These are phyloP conservation scores for Vanacampus margaritifer DNA, from an alignment of 2,113 vertebrate genomes.

Conservation along the genomic window DNA sequence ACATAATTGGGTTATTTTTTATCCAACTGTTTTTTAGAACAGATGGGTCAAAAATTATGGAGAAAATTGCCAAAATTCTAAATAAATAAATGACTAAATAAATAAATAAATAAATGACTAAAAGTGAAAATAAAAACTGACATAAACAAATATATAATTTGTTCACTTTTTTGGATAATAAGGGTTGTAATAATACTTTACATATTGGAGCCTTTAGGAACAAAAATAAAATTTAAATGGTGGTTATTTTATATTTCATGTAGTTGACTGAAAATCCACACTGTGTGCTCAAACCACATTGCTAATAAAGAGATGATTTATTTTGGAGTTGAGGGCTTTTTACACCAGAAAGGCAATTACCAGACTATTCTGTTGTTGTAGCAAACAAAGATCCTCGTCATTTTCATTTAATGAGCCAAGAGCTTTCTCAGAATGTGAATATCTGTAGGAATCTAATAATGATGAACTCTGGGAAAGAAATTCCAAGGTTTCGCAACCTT, in stretches of 20 bases:
- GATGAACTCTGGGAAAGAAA: constrained; percentile 31
- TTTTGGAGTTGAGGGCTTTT: constrained; percentile 55
- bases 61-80: too few species aligned
- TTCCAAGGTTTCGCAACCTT: constrained; percentile 25
- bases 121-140: too few species aligned
- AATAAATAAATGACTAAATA: too few species aligned
- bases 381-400: constrained; percentile 58
- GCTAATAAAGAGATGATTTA: constrained; percentile 59
- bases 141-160: too few species aligned
- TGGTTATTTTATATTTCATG: not conserved
- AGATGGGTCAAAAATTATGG: too few species aligned
- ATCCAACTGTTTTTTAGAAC: too few species aligned
- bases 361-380: constrained; percentile 57
- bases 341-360: constrained; percentile 65
- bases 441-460: constrained; percentile 64
- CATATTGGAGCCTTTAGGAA: too few species aligned
- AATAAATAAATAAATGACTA: too few species aligned
- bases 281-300: constrained; percentile 8
- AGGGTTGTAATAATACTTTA: not conserved
- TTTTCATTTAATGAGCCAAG: constrained; percentile 64
- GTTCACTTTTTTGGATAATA: not conserved
- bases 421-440: constrained; percentile 48
- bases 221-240: not conserved
- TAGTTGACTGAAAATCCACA: not conserved
- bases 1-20: too few species aligned